A percentile compares a stretch with the other conserved stretches of the same genome.
Conservation (phyloP, 2,888 invertebrate species). For the Eupeodes latifasciatus region DNA sequence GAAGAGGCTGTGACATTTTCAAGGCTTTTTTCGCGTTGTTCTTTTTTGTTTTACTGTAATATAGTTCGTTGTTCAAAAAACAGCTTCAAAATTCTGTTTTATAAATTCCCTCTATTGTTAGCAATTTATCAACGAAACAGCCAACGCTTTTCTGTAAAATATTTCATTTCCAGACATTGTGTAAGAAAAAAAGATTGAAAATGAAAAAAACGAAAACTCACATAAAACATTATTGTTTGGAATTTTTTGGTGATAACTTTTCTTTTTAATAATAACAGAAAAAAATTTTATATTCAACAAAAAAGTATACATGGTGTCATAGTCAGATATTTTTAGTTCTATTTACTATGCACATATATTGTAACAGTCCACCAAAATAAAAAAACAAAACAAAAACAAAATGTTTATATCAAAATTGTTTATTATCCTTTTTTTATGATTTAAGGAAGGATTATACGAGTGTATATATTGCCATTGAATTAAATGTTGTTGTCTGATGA, state of each 20-base stretch:
- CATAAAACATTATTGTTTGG: neutral
- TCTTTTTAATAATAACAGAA: neutral
- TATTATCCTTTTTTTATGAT: constrained; percentile 35
- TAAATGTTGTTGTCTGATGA: constrained; percentile 35
- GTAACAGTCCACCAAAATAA: neutral
- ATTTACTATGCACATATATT: neutral
- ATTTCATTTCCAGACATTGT: constrained; percentile 2
- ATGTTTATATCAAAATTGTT: constrained; percentile 44
- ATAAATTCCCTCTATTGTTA: no score
- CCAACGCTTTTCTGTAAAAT: neutral
- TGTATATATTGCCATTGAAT: constrained; percentile 34
- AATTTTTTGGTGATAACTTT: neutral
- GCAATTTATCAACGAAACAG: neutral
- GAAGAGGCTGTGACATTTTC: no score
- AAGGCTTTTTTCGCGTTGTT: no score
- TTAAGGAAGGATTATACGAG: constrained; percentile 40
- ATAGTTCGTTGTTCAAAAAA: no score
- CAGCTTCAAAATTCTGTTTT: no score
- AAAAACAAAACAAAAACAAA: neutral
- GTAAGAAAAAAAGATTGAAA: neutral
- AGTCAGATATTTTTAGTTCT: neutral
- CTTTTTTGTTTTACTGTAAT: no score
- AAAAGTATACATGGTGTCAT: constrained; percentile 5
- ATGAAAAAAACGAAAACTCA: no score
- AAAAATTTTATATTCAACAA: neutral